These are phyloP conservation scores for Camponotus vicinus DNA, from an alignment of 1,140 invertebrate genomes.

Conservation along the genomic window DNA sequence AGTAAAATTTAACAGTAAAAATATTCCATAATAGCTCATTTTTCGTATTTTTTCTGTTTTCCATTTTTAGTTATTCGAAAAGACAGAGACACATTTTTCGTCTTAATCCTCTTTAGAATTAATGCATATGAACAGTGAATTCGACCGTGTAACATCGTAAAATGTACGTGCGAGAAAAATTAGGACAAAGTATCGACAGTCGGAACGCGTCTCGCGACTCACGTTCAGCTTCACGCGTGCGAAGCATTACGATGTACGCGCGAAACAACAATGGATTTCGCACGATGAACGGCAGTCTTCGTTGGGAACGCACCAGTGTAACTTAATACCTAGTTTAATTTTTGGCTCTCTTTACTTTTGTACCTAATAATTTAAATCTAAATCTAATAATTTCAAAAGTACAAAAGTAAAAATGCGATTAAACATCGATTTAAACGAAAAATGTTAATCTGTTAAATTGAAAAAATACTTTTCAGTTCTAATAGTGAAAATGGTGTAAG, in stretches of 20 bases:
- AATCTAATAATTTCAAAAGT: constrained; percentile 15
- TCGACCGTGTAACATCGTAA: constrained; percentile 11
- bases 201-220: constrained; percentile 67
- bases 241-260: constrained; percentile 67
- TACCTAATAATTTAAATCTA: too few relatives aligned
- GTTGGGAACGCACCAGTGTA: background rate
- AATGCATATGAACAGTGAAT: constrained; percentile 15
- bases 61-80: constrained; percentile 6
- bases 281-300: constrained; percentile 1
- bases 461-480: background rate
- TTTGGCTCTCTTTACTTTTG: background rate
- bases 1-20: background rate
- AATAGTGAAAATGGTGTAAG: background rate
- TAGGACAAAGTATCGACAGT: constrained; percentile 68
- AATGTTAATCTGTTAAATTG: background rate
- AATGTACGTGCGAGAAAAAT: constrained; percentile 67
- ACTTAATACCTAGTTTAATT: constrained; percentile 22
- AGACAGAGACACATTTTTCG: background rate
- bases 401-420: constrained; percentile 13
- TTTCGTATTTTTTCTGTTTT: background rate
- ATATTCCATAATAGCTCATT: background rate
- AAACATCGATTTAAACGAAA: background rate
- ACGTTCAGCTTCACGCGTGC: constrained; percentile 75
- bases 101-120: background rate
- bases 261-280: constrained; percentile 54